A percentile compares a stretch with the other conserved stretches of the same genome.
These are phyloP conservation scores for Fistularia tabacaria DNA, from an alignment of 2,797 vertebrate genomes.

Conservation along the genomic window DNA sequence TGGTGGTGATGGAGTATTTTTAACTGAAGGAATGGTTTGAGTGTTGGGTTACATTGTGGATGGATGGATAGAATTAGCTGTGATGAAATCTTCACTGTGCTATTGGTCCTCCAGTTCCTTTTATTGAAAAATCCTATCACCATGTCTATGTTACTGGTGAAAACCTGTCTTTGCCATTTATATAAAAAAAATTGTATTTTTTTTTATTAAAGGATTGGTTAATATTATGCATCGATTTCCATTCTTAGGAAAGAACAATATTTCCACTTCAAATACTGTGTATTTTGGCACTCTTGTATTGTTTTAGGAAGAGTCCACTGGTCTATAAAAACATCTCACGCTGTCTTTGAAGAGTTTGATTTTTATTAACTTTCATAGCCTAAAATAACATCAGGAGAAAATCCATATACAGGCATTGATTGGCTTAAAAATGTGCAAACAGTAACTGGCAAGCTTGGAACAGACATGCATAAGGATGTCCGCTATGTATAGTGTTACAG, in stretches of 20 bases:
- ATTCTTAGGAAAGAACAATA: constrained; percentile 5
- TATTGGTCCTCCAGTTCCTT: not conserved
- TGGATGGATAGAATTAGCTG: constrained; percentile 22
- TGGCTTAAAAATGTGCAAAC: constrained; percentile 69
- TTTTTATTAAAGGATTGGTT: constrained; percentile 1
- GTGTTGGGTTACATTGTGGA: constrained; percentile 53
- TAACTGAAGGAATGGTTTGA: constrained; percentile 62
- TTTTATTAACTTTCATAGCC: constrained; percentile 76
- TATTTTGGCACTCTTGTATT: constrained; percentile 18
- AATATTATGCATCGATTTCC: not conserved
- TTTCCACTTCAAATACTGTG: constrained; percentile 16
- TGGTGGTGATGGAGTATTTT: constrained; percentile 61
- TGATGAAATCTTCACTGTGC: no score
- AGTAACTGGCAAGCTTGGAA: constrained; percentile 42
- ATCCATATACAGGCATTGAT: constrained; percentile 75
- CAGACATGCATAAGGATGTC: constrained; percentile 36
- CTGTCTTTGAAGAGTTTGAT: constrained; percentile 57
- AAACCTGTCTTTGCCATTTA: no score
- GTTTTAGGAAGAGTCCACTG: constrained; percentile 16
- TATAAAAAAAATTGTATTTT: not conserved
- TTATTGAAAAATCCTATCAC: constrained; percentile 9
- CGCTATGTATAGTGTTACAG: constrained; percentile 38
- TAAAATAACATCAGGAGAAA: constrained; percentile 73
- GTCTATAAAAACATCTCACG: constrained; percentile 49
- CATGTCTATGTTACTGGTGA: no score